Percentiles rank a stretch among this genome's conserved stretches.
Evolutionary conservation across 2,113 vertebrate genomes (phyloP).

Genomic region (Podocnemis expansa): DNA sequence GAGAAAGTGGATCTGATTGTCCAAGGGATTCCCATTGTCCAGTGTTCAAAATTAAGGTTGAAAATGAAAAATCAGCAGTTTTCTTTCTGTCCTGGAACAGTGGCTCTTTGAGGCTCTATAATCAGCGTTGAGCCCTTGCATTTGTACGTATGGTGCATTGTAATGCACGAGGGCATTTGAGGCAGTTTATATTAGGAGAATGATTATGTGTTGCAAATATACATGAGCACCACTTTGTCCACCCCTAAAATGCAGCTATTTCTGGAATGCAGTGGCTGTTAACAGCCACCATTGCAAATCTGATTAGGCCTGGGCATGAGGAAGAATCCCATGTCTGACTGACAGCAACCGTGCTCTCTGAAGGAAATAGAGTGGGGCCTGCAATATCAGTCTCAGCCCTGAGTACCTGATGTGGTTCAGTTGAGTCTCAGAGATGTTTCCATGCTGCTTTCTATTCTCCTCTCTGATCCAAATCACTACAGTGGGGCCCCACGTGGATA

Average conservation of each 20-base stretch:
- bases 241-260: neutral
- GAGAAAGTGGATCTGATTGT: neutral
- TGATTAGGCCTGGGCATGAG: neutral
- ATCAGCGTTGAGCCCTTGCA: neutral
- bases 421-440: neutral
- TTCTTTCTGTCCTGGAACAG: neutral
- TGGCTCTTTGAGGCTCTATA: neutral
- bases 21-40: neutral
- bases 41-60: neutral
- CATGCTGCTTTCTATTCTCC: neutral
- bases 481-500: neutral
- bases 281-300: neutral
- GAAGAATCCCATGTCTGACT: neutral
- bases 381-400: neutral
- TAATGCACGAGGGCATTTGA: neutral
- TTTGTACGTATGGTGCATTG: neutral
- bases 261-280: neutral
- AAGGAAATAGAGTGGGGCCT: neutral
- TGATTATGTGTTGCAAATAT: neutral
- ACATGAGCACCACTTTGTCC: neutral
- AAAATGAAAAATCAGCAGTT: neutral
- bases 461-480: slow-evolving; percentile 19
- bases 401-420: neutral
- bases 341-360: neutral
- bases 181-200: neutral